Conservation (phyloP, 2,888 invertebrate species). For the Sarcophaga carnaria region DNA sequence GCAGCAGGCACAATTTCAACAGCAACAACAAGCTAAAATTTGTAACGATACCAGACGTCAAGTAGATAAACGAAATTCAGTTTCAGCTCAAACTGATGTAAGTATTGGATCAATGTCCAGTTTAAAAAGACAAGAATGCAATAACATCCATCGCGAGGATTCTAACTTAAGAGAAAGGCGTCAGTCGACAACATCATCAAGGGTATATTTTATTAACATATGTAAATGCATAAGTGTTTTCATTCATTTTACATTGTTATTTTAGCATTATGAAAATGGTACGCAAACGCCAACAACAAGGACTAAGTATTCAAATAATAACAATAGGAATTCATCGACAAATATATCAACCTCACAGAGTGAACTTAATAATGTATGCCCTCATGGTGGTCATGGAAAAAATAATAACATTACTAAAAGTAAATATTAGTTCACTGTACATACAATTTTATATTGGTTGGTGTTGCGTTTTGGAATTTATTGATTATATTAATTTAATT, state of each 20-base stretch:
- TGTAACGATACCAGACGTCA: conserved; percentile 66
- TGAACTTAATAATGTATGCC: conserved; percentile 81
- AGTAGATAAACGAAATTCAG: conserved; percentile 79
- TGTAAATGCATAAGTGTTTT: neutral
- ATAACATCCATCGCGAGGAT: conserved; percentile 75
- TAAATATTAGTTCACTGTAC: conserved; percentile 65
- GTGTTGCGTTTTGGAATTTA: no score
- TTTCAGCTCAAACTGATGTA: conserved; percentile 80
- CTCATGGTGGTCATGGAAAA: conserved; percentile 78
- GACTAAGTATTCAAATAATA: conserved; percentile 76
- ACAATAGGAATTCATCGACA: conserved; percentile 80
- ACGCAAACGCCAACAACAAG: conserved; percentile 79
- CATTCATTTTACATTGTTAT: neutral
- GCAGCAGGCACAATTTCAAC: conserved; percentile 69
- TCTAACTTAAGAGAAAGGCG: conserved; percentile 76
- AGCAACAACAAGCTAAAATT: conserved; percentile 64
- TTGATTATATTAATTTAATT: no score
- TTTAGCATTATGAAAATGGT: conserved; percentile 77
- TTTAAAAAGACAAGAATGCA: conserved; percentile 75
- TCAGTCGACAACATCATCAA: conserved; percentile 77
- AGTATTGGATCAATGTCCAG: conserved; percentile 76
- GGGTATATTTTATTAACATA: conserved; percentile 65
- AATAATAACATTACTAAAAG: conserved; percentile 77
- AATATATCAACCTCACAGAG: conserved; percentile 80
- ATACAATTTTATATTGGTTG: neutral